A percentile compares a stretch with the other conserved stretches of the same genome.
These are phyloP conservation scores for Omphaloscelis lunosa DNA, from an alignment of 2,888 invertebrate species.

Conservation along the genomic window DNA sequence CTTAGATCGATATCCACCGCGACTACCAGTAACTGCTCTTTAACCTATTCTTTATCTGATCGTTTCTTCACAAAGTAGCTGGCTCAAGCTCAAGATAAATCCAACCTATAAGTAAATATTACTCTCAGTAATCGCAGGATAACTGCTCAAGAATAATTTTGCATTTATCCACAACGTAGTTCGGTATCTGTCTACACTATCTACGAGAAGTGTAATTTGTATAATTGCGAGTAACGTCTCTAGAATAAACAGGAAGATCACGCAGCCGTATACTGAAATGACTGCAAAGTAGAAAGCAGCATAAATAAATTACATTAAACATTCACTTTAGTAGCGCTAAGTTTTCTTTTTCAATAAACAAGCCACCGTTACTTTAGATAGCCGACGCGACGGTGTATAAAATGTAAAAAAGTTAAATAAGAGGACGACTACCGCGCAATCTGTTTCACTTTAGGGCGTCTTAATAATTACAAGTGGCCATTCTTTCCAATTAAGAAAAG, in stretches of 20 bases:
- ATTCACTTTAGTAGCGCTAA: slow-evolving; percentile 62
- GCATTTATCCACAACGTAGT: slow-evolving; percentile 35
- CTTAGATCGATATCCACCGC: slow-evolving; percentile 69
- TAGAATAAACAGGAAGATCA: slow-evolving; percentile 41
- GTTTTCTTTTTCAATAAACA: slow-evolving; percentile 72
- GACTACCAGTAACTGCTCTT: slow-evolving; percentile 66
- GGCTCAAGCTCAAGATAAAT: slow-evolving; percentile 28
- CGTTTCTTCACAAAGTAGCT: slow-evolving; percentile 60
- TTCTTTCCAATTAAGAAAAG: slow-evolving; percentile 91
- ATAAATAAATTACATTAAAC: slow-evolving; percentile 65
- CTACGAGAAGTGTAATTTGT: slow-evolving; percentile 50
- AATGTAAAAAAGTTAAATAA: slow-evolving; percentile 78
- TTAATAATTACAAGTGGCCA: slow-evolving; percentile 91
- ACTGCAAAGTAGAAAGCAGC: slow-evolving; percentile 51
- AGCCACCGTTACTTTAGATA: slow-evolving; percentile 67
- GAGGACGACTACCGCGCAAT: slow-evolving; percentile 86
- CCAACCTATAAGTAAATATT: slow-evolving; percentile 48
- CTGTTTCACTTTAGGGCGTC: slow-evolving; percentile 90
- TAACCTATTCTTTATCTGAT: slow-evolving; percentile 70
- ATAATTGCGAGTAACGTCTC: slow-evolving; percentile 49
- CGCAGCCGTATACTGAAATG: slow-evolving; percentile 49
- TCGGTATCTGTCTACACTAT: slow-evolving; percentile 45
- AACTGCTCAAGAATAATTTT: slow-evolving; percentile 45
- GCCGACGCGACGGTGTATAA: slow-evolving; percentile 76
- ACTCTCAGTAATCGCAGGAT: slow-evolving; percentile 41